A percentile compares a stretch with the other conserved stretches of the same genome.
These are phyloP conservation scores for Lasioglossum morio DNA, from an alignment of 2,888 invertebrate genomes.

Conservation along the genomic window DNA sequence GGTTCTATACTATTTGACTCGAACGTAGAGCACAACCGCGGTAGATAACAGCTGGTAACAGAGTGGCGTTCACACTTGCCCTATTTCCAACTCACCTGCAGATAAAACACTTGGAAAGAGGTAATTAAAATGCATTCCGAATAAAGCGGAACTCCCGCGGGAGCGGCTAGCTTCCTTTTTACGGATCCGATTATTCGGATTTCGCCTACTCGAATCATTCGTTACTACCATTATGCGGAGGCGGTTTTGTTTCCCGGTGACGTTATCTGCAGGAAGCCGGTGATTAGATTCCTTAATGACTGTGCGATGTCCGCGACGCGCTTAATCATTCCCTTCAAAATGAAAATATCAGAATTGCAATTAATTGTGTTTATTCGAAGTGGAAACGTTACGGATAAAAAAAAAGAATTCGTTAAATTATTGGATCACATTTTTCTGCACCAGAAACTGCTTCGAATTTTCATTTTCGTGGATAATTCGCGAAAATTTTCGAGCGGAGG, in stretches of 20 bases:
- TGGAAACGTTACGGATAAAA: background rate
- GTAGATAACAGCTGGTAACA: background rate
- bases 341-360: background rate
- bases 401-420: no score
- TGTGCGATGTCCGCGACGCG: background rate
- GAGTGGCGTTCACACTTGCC: conserved; percentile 6
- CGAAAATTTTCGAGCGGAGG: no score
- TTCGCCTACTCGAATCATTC: background rate
- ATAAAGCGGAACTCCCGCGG: background rate
- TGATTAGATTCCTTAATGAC: background rate
- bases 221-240: background rate
- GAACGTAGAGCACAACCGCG: background rate
- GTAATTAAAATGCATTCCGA: background rate
- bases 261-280: background rate
- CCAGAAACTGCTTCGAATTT: background rate
- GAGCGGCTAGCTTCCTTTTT: background rate
- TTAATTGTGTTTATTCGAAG: background rate
- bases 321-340: background rate
- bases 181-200: background rate
- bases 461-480: background rate
- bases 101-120: conserved; percentile 1
- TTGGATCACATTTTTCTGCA: background rate
- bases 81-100: conserved; percentile 7
- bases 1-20: background rate
- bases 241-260: background rate